These are phyloP conservation scores for Epizoanthus scotinus DNA, from an alignment of 92 coral and sea anemone genomes.

Conservation along the genomic window DNA sequence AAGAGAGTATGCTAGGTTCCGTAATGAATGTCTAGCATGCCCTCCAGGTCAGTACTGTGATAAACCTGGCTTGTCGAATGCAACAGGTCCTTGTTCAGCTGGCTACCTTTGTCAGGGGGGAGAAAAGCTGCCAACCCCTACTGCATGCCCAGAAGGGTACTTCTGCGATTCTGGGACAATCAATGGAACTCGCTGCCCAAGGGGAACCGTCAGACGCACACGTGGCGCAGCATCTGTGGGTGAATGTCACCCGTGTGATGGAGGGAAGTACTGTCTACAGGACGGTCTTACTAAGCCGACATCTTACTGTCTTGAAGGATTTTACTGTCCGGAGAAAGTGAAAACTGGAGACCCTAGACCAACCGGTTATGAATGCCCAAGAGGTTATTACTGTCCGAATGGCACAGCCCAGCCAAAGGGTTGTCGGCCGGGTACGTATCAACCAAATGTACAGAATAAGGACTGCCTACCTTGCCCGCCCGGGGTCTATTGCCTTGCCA, in stretches of 20 bases:
- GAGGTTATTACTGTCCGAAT: slow-evolving; percentile 73
- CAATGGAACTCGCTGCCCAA: slow-evolving; percentile 81
- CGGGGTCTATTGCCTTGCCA: slow-evolving; percentile 81
- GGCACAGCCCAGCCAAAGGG: slow-evolving; percentile 90
- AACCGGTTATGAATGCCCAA: slow-evolving; percentile 76
- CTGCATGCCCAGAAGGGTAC: slow-evolving; percentile 74
- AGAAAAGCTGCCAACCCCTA: slow-evolving; percentile 57
- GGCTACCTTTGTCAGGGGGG: slow-evolving; percentile 86
- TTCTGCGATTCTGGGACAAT: slow-evolving; percentile 84
- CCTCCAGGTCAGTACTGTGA: slow-evolving; percentile 80
- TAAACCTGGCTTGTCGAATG: slow-evolving; percentile 62
- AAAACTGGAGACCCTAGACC: slow-evolving; percentile 70
- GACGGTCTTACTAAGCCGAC: slow-evolving; percentile 72
- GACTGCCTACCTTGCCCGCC: slow-evolving; percentile 80
- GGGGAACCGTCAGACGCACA: slow-evolving; percentile 83
- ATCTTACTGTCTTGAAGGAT: slow-evolving; percentile 75
- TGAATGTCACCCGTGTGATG: slow-evolving; percentile 84
- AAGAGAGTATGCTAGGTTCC: slow-evolving; percentile 44
- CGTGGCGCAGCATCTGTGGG: slow-evolving; percentile 65
- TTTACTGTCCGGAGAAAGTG: slow-evolving; percentile 83
- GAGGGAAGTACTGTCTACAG: slow-evolving; percentile 80
- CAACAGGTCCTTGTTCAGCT: slow-evolving; percentile 72
- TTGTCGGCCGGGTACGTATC: slow-evolving; percentile 90
- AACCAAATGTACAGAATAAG: slow-evolving; percentile 57
- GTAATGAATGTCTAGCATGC: slow-evolving; percentile 83